Evolutionary conservation across 2,888 invertebrate genomes (phyloP).

Genomic region (Clanis bilineata): DNA sequence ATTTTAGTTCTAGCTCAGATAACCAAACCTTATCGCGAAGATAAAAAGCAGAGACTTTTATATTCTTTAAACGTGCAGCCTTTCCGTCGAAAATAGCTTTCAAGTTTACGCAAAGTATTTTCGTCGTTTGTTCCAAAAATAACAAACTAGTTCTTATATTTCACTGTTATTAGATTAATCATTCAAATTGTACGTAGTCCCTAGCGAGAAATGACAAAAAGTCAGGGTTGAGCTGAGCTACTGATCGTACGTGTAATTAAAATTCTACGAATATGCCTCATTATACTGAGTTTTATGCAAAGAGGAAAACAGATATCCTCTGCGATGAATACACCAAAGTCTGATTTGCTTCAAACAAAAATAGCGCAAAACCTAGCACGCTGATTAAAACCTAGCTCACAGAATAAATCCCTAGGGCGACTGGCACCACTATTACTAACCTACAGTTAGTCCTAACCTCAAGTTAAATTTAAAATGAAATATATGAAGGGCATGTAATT

Average conservation of each 20-base stretch:
- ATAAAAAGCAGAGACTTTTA: constrained; percentile 7
- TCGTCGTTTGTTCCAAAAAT: neutral
- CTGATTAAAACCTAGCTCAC: constrained; percentile 7
- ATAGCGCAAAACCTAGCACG: neutral
- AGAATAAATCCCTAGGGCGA: constrained; percentile 6
- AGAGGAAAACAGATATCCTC: neutral
- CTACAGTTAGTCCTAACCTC: too few species aligned
- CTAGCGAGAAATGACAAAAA: too few species aligned
- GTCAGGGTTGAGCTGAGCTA: too few species aligned
- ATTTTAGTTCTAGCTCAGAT: neutral
- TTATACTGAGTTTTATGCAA: neutral
- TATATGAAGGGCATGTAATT: too few species aligned
- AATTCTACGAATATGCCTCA: too few species aligned
- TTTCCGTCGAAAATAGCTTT: neutral
- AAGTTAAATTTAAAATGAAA: too few species aligned
- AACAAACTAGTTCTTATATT: neutral
- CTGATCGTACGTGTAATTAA: too few species aligned
- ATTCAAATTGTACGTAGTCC: too few species aligned
- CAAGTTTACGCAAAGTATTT: neutral
- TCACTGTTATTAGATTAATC: neutral
- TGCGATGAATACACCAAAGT: neutral
- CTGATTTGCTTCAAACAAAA: neutral
- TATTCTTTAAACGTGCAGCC: neutral
- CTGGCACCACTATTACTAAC: too few species aligned
- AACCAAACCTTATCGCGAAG: constrained; percentile 7